Conservation (phyloP, 2,113 vertebrate genomes). For the Rhineura floridana region DNA sequence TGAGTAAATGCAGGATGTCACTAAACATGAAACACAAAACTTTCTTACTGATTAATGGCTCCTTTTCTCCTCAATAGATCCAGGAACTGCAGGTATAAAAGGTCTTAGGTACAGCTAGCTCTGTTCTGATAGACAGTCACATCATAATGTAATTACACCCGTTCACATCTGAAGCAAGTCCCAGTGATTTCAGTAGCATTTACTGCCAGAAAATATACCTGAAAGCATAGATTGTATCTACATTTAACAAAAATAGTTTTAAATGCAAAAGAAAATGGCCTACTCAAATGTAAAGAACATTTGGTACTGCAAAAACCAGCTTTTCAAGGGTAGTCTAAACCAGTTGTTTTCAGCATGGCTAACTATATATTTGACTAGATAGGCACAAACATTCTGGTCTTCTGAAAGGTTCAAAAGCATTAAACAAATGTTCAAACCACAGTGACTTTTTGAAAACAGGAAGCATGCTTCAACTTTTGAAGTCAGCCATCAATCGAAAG, state of each 20-base stretch:
- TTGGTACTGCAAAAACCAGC: neutral
- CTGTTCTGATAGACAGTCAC: neutral
- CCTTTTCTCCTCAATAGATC: fast-evolving
- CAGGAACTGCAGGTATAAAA: neutral
- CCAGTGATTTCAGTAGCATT: neutral
- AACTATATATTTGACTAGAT: neutral
- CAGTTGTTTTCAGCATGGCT: neutral
- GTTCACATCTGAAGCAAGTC: neutral
- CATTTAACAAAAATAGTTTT: neutral
- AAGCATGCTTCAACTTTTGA: neutral
- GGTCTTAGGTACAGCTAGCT: neutral
- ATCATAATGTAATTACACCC: neutral
- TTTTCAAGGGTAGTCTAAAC: neutral
- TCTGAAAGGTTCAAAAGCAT: neutral
- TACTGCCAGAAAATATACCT: neutral
- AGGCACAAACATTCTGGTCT: neutral
- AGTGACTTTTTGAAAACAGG: neutral
- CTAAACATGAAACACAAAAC: neutral
- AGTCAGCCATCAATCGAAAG: neutral
- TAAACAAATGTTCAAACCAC: neutral
- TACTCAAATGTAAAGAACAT: neutral
- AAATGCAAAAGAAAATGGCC: neutral
- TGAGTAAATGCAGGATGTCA: neutral
- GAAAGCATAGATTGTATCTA: neutral
- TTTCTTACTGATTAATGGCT: neutral